A percentile compares a stretch with the other conserved stretches of the same genome.
Conservation (phyloP, 2,113 vertebrate genomes). For the Rhipidura dahli region DNA sequence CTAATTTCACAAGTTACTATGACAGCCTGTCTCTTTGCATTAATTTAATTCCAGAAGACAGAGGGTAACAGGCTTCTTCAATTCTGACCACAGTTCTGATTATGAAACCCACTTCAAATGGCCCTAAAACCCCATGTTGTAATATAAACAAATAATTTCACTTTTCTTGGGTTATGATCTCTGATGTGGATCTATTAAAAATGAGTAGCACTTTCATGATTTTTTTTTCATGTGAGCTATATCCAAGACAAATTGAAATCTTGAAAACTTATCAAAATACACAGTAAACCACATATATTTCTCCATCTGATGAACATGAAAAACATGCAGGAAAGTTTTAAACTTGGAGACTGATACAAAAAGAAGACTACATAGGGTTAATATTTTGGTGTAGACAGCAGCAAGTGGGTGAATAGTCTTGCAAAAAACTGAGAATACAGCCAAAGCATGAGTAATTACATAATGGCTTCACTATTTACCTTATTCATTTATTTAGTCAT, state of each 20-base stretch:
- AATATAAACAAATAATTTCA: neutral
- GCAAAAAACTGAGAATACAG: neutral
- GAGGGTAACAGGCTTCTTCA: neutral
- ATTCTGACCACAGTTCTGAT: neutral
- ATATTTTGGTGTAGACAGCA: neutral
- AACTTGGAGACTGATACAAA: neutral
- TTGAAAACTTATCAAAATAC: neutral
- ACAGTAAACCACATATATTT: neutral
- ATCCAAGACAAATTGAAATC: neutral
- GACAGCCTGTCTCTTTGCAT: neutral
- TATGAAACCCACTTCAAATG: neutral
- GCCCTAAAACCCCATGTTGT: neutral
- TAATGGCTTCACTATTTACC: constrained; percentile 3
- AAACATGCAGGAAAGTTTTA: neutral
- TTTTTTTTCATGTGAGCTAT: neutral
- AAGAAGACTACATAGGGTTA: neutral
- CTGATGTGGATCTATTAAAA: neutral
- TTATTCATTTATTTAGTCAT: constrained; percentile 15
- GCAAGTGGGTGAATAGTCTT: neutral
- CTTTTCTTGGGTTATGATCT: neutral
- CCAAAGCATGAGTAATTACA: neutral
- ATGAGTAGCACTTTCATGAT: neutral
- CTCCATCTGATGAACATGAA: neutral
- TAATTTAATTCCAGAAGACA: neutral
- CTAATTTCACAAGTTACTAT: neutral